These are phyloP conservation scores for Ophiothrix spiculata DNA, from an alignment of 35 echinoderm and acorn worm species.

Conservation along the genomic window DNA sequence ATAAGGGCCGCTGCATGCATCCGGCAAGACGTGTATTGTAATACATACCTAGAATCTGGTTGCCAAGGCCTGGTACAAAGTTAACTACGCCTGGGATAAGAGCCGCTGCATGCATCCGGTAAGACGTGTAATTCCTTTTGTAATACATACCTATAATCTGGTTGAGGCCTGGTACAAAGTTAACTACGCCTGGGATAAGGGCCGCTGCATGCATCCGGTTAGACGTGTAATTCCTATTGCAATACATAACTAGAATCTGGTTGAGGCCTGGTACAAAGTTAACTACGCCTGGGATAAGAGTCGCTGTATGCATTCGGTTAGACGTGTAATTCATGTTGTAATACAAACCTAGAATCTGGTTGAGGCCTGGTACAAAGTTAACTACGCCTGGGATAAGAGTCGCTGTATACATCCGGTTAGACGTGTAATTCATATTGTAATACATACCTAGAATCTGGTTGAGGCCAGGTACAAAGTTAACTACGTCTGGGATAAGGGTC, in stretches of 20 bases:
- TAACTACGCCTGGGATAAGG: conserved; percentile 60
- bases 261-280: too few relatives aligned
- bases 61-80: too few relatives aligned
- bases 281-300: background rate
- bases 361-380: conserved; percentile 55
- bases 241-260: too few relatives aligned
- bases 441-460: too few relatives aligned
- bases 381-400: conserved; percentile 68
- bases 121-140: conserved; percentile 91
- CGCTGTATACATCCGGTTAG: conserved; percentile 59
- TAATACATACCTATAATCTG: conserved; percentile 81
- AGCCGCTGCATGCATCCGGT: conserved; percentile 62
- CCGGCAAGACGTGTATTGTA: conserved; percentile 64
- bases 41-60: conserved; percentile 76
- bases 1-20: conserved; percentile 75
- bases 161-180: conserved; percentile 53
- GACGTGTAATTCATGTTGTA: too few relatives aligned
- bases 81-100: background rate
- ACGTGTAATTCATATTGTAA: conserved; percentile 95
- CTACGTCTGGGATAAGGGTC: conserved; percentile 62
- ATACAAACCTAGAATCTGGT: conserved; percentile 71
- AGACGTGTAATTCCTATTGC: too few relatives aligned
- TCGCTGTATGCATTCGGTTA: too few relatives aligned
- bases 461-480: conserved; percentile 21
- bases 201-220: too few relatives aligned